Conservation (phyloP, 2,113 vertebrate genomes). For the Elephas maximus region DNA sequence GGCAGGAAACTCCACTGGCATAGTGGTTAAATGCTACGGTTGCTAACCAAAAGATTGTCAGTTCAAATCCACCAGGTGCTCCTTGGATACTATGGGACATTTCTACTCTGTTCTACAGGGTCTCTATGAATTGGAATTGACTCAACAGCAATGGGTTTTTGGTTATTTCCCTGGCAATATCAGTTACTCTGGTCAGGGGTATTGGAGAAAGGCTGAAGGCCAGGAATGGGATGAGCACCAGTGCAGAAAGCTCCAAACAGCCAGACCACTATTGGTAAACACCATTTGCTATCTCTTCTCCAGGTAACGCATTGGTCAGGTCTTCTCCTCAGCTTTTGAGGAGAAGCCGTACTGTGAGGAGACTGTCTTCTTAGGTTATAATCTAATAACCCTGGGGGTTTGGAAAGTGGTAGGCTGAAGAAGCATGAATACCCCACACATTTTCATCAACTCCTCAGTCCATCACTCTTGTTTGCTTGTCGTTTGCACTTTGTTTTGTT, state of each 20-base stretch:
- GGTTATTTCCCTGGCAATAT: background rate
- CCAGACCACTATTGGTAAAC: accelerated
- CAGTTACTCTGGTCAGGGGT: background rate
- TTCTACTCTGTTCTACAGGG: too few relatives aligned
- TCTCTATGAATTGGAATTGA: too few relatives aligned
- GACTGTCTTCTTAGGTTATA: background rate
- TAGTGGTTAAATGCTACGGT: too few relatives aligned
- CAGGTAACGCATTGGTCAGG: too few relatives aligned
- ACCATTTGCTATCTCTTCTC: too few relatives aligned
- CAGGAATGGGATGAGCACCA: background rate
- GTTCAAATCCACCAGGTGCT: too few relatives aligned
- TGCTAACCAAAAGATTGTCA: too few relatives aligned
- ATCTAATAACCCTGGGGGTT: too few relatives aligned
- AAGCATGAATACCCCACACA: too few relatives aligned
- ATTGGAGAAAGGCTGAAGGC: background rate
- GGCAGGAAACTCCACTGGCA: too few relatives aligned
- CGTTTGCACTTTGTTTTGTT: background rate
- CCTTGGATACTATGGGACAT: too few relatives aligned
- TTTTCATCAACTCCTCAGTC: background rate
- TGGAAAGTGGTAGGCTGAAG: background rate
- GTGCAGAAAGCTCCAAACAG: background rate
- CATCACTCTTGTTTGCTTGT: background rate
- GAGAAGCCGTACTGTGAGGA: accelerated
- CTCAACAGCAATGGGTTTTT: too few relatives aligned
- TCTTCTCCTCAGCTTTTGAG: background rate